These are phyloP conservation scores for Meiosimyza platycephala DNA, from an alignment of 2,888 invertebrate genomes.

Conservation along the genomic window DNA sequence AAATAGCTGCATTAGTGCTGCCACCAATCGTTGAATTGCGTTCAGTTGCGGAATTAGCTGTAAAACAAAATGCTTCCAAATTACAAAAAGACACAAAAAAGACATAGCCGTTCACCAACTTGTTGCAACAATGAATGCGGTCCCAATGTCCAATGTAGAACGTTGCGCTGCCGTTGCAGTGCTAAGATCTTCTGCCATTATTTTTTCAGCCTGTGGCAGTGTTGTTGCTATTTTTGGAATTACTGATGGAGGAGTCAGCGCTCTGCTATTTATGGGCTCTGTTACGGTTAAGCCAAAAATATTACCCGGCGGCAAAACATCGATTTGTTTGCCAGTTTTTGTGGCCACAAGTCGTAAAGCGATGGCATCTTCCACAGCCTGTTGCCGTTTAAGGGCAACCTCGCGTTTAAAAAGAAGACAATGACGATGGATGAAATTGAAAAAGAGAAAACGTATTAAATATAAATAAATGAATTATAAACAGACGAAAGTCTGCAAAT, in stretches of 20 bases:
- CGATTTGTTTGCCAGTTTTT: conserved; percentile 79
- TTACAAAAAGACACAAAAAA: not conserved
- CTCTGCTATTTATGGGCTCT: conserved; percentile 71
- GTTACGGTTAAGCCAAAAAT: conserved; percentile 91
- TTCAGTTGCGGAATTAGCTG: conserved; percentile 16
- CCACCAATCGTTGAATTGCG: conserved; percentile 47
- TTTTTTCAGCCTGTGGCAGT: conserved; percentile 37
- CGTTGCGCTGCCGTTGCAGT: not conserved
- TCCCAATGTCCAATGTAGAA: not conserved
- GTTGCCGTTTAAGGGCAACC: conserved; percentile 96
- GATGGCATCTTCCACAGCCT: conserved; percentile 97
- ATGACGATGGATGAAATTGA: not conserved
- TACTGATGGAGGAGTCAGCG: conserved; percentile 14
- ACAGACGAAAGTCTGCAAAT: conserved; percentile 44
- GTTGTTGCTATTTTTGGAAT: conserved; percentile 37
- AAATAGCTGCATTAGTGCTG: conserved; percentile 67
- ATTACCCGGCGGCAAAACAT: conserved; percentile 86
- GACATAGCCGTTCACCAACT: conserved; percentile 2
- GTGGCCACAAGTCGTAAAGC: conserved; percentile 91
- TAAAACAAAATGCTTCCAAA: not conserved
- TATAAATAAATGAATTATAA: conserved; percentile 38
- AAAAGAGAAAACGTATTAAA: conserved; percentile 15
- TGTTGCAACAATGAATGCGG: conserved; percentile 15
- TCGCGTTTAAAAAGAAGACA: conserved; percentile 58
- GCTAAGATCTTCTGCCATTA: conserved; percentile 36